A percentile compares a stretch with the other conserved stretches of the same genome.
These are phyloP conservation scores for Cetonia aurata DNA, from an alignment of 2,888 invertebrate genomes.

Conservation along the genomic window DNA sequence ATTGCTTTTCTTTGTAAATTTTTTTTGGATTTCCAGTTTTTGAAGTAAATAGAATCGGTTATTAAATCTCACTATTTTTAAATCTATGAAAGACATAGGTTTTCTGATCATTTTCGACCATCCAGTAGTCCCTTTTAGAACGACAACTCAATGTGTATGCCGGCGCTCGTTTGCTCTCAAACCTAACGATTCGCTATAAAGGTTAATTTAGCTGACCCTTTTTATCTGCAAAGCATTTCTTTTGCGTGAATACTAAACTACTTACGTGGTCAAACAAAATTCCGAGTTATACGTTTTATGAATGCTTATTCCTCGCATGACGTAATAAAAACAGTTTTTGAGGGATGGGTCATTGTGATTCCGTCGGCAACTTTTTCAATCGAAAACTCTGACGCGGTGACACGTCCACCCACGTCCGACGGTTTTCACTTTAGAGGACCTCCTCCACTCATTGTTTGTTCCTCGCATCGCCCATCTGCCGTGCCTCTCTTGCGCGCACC, in stretches of 20 bases:
- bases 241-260: conserved; percentile 8
- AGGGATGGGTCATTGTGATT: conserved; percentile 26
- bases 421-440: conserved; percentile 37
- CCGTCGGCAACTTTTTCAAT: conserved; percentile 38
- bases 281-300: conserved; percentile 24
- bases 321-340: conserved; percentile 35
- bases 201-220: too few relatives aligned
- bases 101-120: too few relatives aligned
- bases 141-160: too few relatives aligned
- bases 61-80: too few relatives aligned
- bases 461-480: conserved; percentile 2
- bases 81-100: too few relatives aligned
- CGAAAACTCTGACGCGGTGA: conserved; percentile 16
- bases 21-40: too few relatives aligned
- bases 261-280: conserved; percentile 7
- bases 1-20: too few relatives aligned
- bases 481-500: neutral
- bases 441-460: conserved; percentile 32
- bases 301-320: conserved; percentile 22
- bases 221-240: neutral
- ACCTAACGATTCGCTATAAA: too few relatives aligned
- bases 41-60: too few relatives aligned
- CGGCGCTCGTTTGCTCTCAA: too few relatives aligned
- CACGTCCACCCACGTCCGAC: conserved; percentile 37
- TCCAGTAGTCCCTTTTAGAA: too few relatives aligned